Conservation (phyloP, 2,888 invertebrate species). For the Aleiodes alternator region DNA sequence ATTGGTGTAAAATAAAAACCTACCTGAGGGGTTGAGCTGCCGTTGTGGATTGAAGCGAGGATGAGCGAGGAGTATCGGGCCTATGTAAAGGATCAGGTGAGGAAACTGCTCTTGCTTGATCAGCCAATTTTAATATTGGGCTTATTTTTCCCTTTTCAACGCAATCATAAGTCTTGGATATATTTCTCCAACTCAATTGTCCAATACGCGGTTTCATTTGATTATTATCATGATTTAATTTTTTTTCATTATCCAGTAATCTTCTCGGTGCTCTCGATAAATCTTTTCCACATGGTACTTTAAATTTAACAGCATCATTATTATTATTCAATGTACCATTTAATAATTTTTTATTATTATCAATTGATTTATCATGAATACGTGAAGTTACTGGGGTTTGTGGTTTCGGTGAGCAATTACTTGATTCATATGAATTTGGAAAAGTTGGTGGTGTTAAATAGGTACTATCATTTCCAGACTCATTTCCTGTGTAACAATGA, state of each 20-base stretch:
- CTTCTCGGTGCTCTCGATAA: conserved; percentile 57
- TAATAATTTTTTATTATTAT: conserved; percentile 19
- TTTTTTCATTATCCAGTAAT: conserved; percentile 42
- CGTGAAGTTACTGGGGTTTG: conserved; percentile 21
- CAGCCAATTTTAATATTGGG: conserved; percentile 68
- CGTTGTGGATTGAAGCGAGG: conserved; percentile 69
- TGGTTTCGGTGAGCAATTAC: conserved; percentile 12
- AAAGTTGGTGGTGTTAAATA: conserved; percentile 21
- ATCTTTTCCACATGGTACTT: conserved; percentile 62
- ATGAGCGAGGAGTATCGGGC: conserved; percentile 71
- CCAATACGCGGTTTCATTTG: conserved; percentile 63
- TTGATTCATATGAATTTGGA: background rate
- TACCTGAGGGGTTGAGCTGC: conserved; percentile 73
- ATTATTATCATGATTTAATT: conserved; percentile 1
- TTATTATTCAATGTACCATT: conserved; percentile 50
- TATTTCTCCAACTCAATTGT: conserved; percentile 66
- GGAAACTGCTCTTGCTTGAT: conserved; percentile 75
- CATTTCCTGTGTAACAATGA: conserved; percentile 58
- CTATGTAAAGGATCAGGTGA: conserved; percentile 76
- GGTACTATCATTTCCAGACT: conserved; percentile 47
- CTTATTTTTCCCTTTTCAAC: conserved; percentile 70
- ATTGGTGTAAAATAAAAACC: conserved; percentile 61
- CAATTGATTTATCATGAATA: background rate
- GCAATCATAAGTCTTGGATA: conserved; percentile 72
- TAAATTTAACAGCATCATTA: conserved; percentile 57